A percentile compares a stretch with the other conserved stretches of the same genome.
Evolutionary conservation across 2,113 vertebrate genomes (phyloP).

Genomic region (Seriola dumerili): DNA sequence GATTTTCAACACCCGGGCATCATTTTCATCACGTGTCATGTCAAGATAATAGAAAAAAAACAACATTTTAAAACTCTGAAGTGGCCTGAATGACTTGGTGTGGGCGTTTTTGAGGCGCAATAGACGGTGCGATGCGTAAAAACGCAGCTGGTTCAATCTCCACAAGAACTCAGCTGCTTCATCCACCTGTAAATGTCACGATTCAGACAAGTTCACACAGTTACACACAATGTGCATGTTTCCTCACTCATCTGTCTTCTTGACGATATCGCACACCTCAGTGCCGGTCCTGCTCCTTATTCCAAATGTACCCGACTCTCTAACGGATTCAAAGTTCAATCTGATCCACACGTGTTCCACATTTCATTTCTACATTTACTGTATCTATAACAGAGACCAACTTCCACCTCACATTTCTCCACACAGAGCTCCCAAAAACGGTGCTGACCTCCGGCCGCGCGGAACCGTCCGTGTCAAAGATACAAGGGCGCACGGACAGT

Average conservation of each 20-base stretch:
- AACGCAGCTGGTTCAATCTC: background rate
- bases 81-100: background rate
- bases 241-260: too few species aligned
- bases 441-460: slow-evolving; percentile 21
- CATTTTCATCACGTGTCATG: background rate
- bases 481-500: background rate
- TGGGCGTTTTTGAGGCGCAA: background rate
- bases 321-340: slow-evolving; percentile 36
- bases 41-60: rapidly evolving
- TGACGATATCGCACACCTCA: background rate
- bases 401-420: background rate
- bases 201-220: background rate
- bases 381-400: background rate
- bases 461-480: background rate
- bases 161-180: background rate
- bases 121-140: slow-evolving; percentile 19
- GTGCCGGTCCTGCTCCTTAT: too few species aligned
- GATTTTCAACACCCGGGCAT: background rate
- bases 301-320: too few species aligned
- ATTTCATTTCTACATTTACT: too few species aligned
- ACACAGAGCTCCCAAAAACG: background rate
- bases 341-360: background rate
- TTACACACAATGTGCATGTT: background rate
- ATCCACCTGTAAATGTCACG: background rate
- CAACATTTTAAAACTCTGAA: background rate